Evolutionary conservation across 2,113 vertebrate species (phyloP).

Genomic region (Proteles cristata): DNA sequence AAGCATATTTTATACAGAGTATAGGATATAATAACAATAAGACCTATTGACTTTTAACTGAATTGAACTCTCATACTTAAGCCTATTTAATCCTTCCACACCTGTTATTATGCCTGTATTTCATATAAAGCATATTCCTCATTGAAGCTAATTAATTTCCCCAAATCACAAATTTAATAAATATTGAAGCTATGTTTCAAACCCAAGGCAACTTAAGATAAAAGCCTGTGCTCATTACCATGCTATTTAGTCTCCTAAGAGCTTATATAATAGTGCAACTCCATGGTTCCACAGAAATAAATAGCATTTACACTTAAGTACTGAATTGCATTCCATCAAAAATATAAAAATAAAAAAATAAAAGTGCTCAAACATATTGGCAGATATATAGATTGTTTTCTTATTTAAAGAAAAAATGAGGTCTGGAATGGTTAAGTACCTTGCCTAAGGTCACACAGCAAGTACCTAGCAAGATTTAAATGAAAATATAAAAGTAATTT

Average conservation of each 20-base stretch:
- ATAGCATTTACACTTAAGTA: not conserved
- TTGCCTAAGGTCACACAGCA: slow-evolving; percentile 61
- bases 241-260: not conserved
- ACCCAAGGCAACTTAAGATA: not conserved
- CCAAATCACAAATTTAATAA: not conserved
- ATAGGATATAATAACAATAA: not conserved
- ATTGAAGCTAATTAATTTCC: not conserved
- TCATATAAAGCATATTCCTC: not conserved
- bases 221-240: not conserved
- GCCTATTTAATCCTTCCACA: not conserved
- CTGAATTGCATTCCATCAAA: not conserved
- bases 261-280: not conserved
- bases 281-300: not conserved
- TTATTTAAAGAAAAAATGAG: slow-evolving; percentile 22
- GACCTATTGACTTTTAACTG: not conserved
- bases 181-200: not conserved
- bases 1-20: not conserved
- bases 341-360: not conserved
- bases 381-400: not conserved
- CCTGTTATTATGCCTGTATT: not conserved
- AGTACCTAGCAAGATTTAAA: slow-evolving; percentile 54
- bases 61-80: not conserved
- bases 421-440: not conserved
- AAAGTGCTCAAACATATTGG: not conserved
- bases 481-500: slow-evolving; percentile 70